Evolutionary conservation across 2,888 invertebrate species (phyloP).

Genomic region (Thymelicus lineola): DNA sequence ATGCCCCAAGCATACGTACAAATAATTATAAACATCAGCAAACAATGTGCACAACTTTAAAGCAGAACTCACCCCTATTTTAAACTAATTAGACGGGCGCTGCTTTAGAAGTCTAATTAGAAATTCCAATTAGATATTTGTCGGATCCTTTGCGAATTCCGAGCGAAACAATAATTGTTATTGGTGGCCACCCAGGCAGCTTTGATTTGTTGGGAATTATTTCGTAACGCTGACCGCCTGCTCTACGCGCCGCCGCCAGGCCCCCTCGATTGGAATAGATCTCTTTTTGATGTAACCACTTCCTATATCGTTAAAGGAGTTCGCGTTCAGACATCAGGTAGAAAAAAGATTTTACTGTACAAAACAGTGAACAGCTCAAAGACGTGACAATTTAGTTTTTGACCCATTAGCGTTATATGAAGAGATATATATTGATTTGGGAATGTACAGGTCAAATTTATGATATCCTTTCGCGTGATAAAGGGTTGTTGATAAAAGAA

Average conservation of each 20-base stretch:
- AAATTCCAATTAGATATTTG: conserved; percentile 83
- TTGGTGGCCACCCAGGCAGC: conserved; percentile 72
- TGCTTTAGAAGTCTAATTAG: conserved; percentile 72
- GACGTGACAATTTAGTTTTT: too few species aligned
- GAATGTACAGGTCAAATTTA: too few species aligned
- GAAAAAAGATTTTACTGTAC: too few species aligned
- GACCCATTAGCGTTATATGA: too few species aligned
- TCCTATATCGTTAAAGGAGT: conserved; percentile 57
- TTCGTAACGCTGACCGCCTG: conserved; percentile 54
- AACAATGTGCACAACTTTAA: conserved; percentile 27
- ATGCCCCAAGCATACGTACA: background rate
- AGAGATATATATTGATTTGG: too few species aligned
- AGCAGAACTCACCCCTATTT: conserved; percentile 53
- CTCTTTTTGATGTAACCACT: conserved; percentile 81
- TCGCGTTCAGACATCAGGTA: conserved; percentile 20
- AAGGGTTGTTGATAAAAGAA: too few species aligned
- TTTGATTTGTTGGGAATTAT: conserved; percentile 71
- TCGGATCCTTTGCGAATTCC: conserved; percentile 66
- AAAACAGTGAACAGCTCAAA: too few species aligned
- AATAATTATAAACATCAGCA: conserved; percentile 7
- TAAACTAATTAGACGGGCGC: conserved; percentile 71
- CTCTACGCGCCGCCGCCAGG: conserved; percentile 41
- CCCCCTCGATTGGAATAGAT: conserved; percentile 55
- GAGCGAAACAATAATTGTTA: conserved; percentile 78
- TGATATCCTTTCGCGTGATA: too few species aligned